These are phyloP conservation scores for Myiozetetes cayanensis DNA, from an alignment of 2,113 vertebrate genomes.

Conservation along the genomic window DNA sequence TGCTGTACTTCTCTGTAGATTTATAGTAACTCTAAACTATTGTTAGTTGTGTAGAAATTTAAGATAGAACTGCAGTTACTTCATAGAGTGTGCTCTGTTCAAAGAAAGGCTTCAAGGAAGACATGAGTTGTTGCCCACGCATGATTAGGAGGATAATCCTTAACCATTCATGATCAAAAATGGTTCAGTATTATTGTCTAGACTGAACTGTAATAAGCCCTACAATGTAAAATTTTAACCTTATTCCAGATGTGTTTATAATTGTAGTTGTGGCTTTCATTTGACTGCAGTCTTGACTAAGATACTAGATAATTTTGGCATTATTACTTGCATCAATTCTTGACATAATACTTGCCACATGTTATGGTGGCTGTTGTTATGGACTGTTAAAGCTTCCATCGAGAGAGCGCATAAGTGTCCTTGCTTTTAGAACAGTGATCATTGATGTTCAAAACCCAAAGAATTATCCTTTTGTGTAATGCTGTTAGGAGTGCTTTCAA, in stretches of 20 bases:
- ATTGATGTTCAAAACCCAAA: constrained; percentile 38
- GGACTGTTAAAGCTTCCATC: constrained; percentile 58
- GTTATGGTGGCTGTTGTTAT: not conserved
- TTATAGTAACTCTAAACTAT: not conserved
- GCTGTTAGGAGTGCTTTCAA: not conserved
- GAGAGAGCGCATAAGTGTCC: constrained; percentile 38
- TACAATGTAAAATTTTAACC: constrained; percentile 58
- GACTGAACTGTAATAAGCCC: constrained; percentile 65
- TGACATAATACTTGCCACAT: constrained; percentile 76
- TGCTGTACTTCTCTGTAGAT: constrained; percentile 2
- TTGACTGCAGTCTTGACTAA: constrained; percentile 66
- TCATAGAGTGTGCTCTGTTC: not conserved
- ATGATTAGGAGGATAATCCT: constrained; percentile 48
- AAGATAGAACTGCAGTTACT: not conserved
- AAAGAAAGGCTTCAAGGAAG: constrained; percentile 33
- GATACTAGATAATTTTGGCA: constrained; percentile 75
- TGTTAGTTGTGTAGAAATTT: not conserved
- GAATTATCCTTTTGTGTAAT: not conserved
- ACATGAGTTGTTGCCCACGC: not conserved
- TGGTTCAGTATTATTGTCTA: constrained; percentile 59
- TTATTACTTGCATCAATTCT: constrained; percentile 75
- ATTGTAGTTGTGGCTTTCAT: constrained; percentile 66
- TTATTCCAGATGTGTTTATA: constrained; percentile 70
- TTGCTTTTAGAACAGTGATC: constrained; percentile 37
- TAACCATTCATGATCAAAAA: constrained; percentile 52